Base-by-base conservation (phyloP, 2,797 vertebrate species). In the Acridotheres tristis region DNA sequence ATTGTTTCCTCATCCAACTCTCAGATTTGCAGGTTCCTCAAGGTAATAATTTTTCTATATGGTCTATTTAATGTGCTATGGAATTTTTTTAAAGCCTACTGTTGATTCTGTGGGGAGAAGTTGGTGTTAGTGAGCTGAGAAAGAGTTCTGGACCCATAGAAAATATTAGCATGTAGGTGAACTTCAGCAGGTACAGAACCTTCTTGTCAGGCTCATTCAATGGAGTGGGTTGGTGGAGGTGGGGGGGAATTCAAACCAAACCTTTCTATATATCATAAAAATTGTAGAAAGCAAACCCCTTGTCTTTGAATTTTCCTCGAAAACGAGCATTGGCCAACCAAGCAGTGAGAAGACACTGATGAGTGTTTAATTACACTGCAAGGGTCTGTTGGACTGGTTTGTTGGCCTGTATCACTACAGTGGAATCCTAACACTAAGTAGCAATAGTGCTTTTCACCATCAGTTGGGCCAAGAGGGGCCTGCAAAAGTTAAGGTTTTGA, bases 41-140 rank as follows among this genome's bases (percentile, higher is more conserved):
- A 95, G 76, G 75, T 77, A 81, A n/a, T 91, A 91, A n/a, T 92
- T 95, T 95, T 96, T 94, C 92, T 88, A 32, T 69, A 71, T 86
- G 65, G 29, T 53, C 19, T 92, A 42, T 91, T 94, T 94, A 86
- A 88, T 79, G 23, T 94, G 77, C n/a, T 62, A 85, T 69, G 77
- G 71, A 80, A 17, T 45, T 88, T 80, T 92, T 93, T 93, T 85
- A 16, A 88, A 92, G 75, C 67, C n/a, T 94, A 95, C 36, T 86
- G 58, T 91, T 93, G 57, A 76, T 61, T 95, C 94, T 90, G 25
- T 71, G 75, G 72, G 38, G 63, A 95, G 50, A 55, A 50, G 58
- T 92, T 90, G 93, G 26, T 57, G 47, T 76, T 83, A 89, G 87
- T 84, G 50, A 43, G 63, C 42, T 2, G 3, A 79, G 45, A 87